These are phyloP conservation scores for Schizopygopsis malacanthus DNA, from an alignment of 2,797 vertebrate species.

Conservation along the genomic window DNA sequence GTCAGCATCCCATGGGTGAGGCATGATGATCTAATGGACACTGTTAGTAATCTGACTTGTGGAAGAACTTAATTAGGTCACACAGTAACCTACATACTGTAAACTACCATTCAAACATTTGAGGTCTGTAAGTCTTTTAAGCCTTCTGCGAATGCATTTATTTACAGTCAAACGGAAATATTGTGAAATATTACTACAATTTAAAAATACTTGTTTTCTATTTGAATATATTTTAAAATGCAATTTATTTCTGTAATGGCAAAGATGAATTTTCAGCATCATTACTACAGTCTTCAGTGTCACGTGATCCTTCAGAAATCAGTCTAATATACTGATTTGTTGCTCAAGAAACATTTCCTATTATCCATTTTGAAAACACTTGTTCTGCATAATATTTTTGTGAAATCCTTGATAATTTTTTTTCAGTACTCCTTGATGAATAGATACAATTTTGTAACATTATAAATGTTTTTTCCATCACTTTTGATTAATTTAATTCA, in stretches of 20 bases:
- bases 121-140: background rate
- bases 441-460: background rate
- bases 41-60: slow-evolving; percentile 3
- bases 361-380: background rate
- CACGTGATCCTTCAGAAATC: background rate
- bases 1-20: background rate
- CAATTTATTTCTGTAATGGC: background rate
- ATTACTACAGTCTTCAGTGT: background rate
- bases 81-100: background rate
- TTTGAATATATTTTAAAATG: background rate
- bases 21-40: background rate
- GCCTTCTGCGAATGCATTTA: background rate
- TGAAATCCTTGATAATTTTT: background rate
- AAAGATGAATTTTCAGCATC: background rate
- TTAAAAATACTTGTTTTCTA: background rate
- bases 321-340: background rate
- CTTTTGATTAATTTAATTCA: background rate
- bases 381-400: background rate
- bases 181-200: background rate
- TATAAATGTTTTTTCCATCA: background rate
- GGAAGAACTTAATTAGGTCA: slow-evolving; percentile 1
- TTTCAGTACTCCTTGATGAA: background rate
- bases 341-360: background rate
- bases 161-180: background rate
- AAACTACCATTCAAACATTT: background rate